Evolutionary conservation across 2,113 vertebrate genomes (phyloP), one percentile per base, ranked within the genome.

Genomic region (Anser brachyrhynchus): DNA sequence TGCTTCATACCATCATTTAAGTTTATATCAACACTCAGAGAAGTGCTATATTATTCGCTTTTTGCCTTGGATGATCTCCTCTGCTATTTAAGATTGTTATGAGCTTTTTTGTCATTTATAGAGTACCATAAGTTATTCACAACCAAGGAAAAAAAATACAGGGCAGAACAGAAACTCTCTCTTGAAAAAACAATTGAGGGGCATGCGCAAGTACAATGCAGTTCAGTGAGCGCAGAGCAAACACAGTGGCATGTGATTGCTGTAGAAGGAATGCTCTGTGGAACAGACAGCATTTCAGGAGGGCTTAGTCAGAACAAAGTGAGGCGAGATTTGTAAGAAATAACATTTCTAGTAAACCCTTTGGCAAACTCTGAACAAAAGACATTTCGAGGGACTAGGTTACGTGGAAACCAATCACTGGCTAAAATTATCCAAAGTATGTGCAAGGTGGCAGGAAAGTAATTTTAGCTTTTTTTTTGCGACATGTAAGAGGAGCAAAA

Each of bases 261-360:
- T 81, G 76, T 52, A 92, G 62, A 70, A 90, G 49, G 84, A 96
- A 97, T 92, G 79, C 71, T 88, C 94, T 87, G 76, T 1, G 23
- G 89, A 96, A 71, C 74, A 95, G 71, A 92, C 23, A 92, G 64
- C 46, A 72, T 92, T 95, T 93, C 54, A 85, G 76, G 33, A 95
- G 72, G 46, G 28, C 41, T 96, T 89, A 95, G 86, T 95, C 85
- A 95, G 57, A 89, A 65, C 51, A 65, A 83, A 94, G 77, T 55
- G 78, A 92, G 72, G 29, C 62, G 64, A 80, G 33, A 72, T 59
- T 77, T 49, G 17, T 89, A 72, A 94, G 39, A 94, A 88, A 43
- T 51, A 81, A 23, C 73, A 84, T 89, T 92, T 93, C 83, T 93
- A 86, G 67, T 21, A 65, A 96, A 85, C 35, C 11, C 31, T 84